These are phyloP conservation scores for Cataglyphis cursor DNA, from an alignment of 2,888 invertebrate genomes.

Conservation along the genomic window DNA sequence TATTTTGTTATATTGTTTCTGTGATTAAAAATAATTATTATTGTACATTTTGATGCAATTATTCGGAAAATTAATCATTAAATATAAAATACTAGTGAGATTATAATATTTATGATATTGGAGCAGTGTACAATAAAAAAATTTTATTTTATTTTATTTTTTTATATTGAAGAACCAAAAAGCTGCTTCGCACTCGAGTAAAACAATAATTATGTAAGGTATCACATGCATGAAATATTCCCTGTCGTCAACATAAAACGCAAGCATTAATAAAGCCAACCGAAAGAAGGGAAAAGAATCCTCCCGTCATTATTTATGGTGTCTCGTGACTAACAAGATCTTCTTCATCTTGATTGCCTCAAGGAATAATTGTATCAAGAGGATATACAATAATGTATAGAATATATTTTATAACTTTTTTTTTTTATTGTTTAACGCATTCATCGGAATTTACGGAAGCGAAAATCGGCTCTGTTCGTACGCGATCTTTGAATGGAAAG, in stretches of 20 bases:
- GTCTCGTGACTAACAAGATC: conserved; percentile 37
- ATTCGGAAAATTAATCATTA: not conserved
- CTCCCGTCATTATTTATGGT: conserved; percentile 30
- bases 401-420: not conserved
- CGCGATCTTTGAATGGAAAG: conserved; percentile 20
- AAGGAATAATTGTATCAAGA: not conserved
- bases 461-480: conserved; percentile 7
- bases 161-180: not conserved
- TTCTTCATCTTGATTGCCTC: not conserved
- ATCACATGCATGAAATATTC: conserved; percentile 32
- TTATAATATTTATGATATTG: not conserved
- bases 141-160: not conserved
- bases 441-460: not conserved
- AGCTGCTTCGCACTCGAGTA: not conserved
- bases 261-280: conserved; percentile 31
- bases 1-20: not conserved
- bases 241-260: conserved; percentile 25
- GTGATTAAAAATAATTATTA: not conserved
- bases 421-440: not conserved
- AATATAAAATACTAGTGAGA: not conserved
- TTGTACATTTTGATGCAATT: not conserved
- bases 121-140: not conserved
- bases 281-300: not conserved
- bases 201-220: not conserved
- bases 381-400: not conserved